Percentiles rank a stretch among this genome's conserved stretches.
These are phyloP conservation scores for Metellina segmentata DNA, from an alignment of 2,888 invertebrate genomes.

Conservation along the genomic window DNA sequence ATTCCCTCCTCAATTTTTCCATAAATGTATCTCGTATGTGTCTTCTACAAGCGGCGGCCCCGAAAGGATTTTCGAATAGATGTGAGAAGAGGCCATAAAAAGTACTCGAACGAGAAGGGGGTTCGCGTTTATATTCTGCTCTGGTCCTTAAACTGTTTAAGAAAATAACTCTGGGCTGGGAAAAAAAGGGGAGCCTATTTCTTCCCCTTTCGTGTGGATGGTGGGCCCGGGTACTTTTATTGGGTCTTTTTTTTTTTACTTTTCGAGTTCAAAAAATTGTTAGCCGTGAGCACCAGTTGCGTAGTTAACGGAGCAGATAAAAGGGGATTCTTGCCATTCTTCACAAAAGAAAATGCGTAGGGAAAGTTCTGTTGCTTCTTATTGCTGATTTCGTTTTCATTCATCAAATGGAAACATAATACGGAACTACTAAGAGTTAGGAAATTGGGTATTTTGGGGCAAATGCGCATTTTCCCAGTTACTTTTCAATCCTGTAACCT, in stretches of 20 bases:
- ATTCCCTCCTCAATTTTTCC: constrained; percentile 65
- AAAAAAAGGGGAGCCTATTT: constrained; percentile 1
- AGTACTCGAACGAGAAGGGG: constrained; percentile 4
- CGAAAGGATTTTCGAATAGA: constrained; percentile 55
- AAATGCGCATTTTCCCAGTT: no score
- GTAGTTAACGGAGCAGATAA: background rate
- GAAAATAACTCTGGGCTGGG: constrained; percentile 14
- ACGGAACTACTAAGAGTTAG: no score
- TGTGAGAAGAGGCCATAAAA: constrained; percentile 55
- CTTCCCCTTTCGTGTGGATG: background rate
- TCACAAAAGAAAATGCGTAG: background rate
- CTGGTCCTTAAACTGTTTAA: constrained; percentile 40
- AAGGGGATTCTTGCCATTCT: background rate
- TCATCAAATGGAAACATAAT: no score
- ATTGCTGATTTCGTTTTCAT: no score
- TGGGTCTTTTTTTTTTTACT: background rate
- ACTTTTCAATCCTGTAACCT: no score
- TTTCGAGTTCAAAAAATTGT: background rate
- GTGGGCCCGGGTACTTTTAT: background rate
- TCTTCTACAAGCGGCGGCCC: constrained; percentile 47
- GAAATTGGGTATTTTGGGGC: no score
- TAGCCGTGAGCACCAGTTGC: background rate
- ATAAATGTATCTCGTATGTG: constrained; percentile 64
- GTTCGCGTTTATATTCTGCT: constrained; percentile 47
- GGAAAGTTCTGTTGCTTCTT: background rate